Evolutionary conservation across 1,140 invertebrate species (phyloP).

Genomic region (Drosophila funebris): DNA sequence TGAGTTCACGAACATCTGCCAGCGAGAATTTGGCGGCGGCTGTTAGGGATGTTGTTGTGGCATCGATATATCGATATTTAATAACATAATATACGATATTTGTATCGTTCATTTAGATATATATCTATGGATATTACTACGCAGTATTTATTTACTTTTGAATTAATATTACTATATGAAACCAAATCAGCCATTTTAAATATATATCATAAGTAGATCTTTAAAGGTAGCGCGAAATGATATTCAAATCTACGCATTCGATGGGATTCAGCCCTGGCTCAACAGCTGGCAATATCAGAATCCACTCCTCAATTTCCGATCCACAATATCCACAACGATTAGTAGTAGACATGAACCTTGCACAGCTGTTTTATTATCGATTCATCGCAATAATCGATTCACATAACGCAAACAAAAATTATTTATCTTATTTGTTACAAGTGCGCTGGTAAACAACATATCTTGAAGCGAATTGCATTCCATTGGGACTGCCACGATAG

Average conservation of each 20-base stretch:
- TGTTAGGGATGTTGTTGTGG: no score
- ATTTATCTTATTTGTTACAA: conserved; percentile 46
- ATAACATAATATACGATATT: no score
- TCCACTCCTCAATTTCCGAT: background rate
- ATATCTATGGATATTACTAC: no score
- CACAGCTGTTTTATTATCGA: conserved; percentile 49
- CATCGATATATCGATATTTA: no score
- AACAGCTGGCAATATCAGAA: conserved; percentile 1
- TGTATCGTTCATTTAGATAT: no score
- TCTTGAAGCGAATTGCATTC: conserved; percentile 1
- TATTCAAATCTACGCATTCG: background rate
- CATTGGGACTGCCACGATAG: conserved; percentile 3
- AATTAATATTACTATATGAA: no score
- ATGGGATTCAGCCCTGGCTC: background rate
- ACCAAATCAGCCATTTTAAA: no score
- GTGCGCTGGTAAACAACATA: conserved; percentile 17
- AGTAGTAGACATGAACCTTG: background rate
- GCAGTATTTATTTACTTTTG: no score
- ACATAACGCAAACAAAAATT: conserved; percentile 42
- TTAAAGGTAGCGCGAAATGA: no score
- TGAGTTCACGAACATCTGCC: conserved; percentile 37
- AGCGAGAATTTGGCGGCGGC: conserved; percentile 36
- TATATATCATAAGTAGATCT: no score
- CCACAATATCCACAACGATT: conserved; percentile 16
- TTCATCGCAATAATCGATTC: conserved; percentile 20